Conservation (phyloP, 2,797 vertebrate species). For the Peromyscus eremicus region DNA sequence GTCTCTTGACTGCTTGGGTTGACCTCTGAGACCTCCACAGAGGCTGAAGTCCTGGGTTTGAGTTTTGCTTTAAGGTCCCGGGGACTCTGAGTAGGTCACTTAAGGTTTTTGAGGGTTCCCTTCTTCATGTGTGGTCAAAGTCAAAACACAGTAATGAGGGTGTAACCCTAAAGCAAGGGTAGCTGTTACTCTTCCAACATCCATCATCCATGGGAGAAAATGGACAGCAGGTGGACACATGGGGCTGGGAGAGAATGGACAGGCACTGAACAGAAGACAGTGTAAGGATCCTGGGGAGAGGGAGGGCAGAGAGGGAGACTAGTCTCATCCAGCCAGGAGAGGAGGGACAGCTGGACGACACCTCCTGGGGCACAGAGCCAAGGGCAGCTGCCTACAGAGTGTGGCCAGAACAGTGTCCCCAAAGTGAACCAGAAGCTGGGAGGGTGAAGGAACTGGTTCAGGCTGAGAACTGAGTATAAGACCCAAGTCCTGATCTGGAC, state of each 20-base stretch:
- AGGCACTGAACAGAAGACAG: background rate
- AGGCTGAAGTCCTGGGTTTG: background rate
- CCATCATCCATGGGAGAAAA: background rate
- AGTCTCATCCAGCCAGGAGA: background rate
- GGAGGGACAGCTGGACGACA: background rate
- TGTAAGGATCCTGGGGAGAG: background rate
- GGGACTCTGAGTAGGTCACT: background rate
- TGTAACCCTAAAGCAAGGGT: background rate
- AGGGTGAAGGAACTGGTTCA: background rate
- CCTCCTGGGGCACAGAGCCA: rapidly evolving
- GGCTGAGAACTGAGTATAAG: background rate
- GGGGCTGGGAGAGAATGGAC: background rate
- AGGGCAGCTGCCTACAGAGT: background rate
- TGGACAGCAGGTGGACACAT: background rate
- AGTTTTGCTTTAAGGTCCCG: background rate
- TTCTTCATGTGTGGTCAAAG: background rate
- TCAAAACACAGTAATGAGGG: background rate
- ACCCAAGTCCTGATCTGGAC: background rate
- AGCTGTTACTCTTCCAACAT: background rate
- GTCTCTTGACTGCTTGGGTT: background rate
- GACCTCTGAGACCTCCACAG: background rate
- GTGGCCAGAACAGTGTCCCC: background rate
- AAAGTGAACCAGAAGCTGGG: background rate
- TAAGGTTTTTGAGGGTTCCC: background rate
- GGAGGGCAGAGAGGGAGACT: background rate